Base-by-base conservation (phyloP, 2,113 vertebrate genomes). In the Entosphenus tridentatus region DNA sequence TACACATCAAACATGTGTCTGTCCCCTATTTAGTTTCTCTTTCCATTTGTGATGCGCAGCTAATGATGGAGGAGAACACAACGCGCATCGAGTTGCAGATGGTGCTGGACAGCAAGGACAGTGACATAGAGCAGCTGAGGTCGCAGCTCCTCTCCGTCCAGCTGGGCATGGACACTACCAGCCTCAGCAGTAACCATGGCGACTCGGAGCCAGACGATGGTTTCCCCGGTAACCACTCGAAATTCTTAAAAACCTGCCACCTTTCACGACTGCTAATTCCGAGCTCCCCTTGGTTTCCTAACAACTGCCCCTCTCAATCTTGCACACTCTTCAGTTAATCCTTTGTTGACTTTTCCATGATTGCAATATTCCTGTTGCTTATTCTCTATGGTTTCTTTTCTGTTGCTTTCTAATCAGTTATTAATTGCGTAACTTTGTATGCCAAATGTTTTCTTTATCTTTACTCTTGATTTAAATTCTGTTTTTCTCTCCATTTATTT, bases 51-150 rank as follows among this genome's bases (percentile, higher is more conserved):
- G 62, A 16, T 70, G 72, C 72, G 8, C 71, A 98, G 92, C 93
- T 95, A 96, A 81, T 91, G 75, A 81, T 85, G 2, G 93, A 98
- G 56, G 93, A 98, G 77, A 92, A 87, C 74, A 89, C 87, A 80
- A 84, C 88, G 76, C 83, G 90, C 3, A 85, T 91, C 56, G 92
- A 98, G 78, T 83, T 97, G 67, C 93, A 98, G 78, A 98, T 98
- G 93, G 88, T 89, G 14, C 81, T 98, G 75, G 93, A 98, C 78
- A 97, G 91, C 72, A 97, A 95, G 73, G 92, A 97, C 78, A 96
- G 92, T 5, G 93, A 98, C 77, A 97, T 98, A n/a, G 93, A 98
- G 76, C 92, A 98, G 79, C 85, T 98, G 56, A 85, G 89, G 39
- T 85, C 84, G 1, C 86, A 87, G 70, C 82, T 98, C 8, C 88